Conservation (phyloP, 2,888 invertebrate species). For the Nymphalis polychloros region DNA sequence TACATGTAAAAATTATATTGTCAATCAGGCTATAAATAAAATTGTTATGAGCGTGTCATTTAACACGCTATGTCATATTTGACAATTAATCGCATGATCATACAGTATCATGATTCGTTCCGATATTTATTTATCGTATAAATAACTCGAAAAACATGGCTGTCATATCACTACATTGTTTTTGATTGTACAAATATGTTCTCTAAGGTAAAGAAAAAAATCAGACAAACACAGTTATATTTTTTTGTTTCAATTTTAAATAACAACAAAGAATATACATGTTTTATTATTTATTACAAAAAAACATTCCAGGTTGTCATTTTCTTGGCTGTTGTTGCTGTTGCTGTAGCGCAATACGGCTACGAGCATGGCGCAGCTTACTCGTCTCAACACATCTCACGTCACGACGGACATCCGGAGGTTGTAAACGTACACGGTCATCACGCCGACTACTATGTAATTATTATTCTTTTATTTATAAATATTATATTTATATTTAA, state of each 20-base stretch:
- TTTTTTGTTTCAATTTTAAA: no score
- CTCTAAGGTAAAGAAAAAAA: neutral
- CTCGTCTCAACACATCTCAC: conserved; percentile 46
- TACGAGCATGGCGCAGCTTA: conserved; percentile 44
- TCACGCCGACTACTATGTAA: conserved; percentile 64
- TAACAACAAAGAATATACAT: no score
- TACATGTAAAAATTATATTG: no score
- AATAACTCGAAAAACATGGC: neutral
- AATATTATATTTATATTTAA: no score
- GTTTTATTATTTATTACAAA: no score
- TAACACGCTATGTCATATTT: no score
- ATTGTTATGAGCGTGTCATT: no score
- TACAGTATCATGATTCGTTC: neutral
- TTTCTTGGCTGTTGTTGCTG: conserved; percentile 39
- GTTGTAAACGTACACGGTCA: conserved; percentile 36
- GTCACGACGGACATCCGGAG: conserved; percentile 44
- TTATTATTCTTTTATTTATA: neutral
- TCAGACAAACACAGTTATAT: no score
- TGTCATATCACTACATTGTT: neutral
- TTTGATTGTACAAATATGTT: neutral
- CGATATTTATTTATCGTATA: neutral
- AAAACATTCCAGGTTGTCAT: conserved; percentile 41
- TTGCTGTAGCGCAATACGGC: conserved; percentile 48
- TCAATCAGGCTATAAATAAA: no score
- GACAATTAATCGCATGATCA: neutral